These are phyloP conservation scores for Pteruthius melanotis DNA, from an alignment of 2,113 vertebrate genomes.

Conservation along the genomic window DNA sequence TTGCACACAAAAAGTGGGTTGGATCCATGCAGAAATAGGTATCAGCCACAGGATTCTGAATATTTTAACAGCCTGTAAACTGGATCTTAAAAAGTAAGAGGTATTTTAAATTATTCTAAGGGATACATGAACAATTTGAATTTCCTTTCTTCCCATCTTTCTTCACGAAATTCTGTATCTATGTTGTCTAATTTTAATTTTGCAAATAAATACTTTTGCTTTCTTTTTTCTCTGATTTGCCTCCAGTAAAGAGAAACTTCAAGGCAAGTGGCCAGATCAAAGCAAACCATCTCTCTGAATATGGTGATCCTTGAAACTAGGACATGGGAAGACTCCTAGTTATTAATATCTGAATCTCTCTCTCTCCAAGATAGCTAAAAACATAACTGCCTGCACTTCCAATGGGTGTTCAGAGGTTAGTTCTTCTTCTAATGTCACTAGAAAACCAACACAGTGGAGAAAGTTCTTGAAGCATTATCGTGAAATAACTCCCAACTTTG, in stretches of 20 bases:
- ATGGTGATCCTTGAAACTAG: constrained; percentile 38
- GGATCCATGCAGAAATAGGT: not conserved
- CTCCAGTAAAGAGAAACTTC: constrained; percentile 30
- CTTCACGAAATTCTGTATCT: not conserved
- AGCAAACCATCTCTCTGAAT: not conserved
- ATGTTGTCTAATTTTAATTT: constrained; percentile 6
- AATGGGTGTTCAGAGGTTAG: not conserved
- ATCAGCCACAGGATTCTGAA: not conserved
- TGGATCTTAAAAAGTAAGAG: not conserved
- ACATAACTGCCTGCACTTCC: not conserved
- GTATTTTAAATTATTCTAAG: not conserved
- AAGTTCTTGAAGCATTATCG: not conserved
- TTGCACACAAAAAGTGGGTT: not conserved
- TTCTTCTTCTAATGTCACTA: not conserved
- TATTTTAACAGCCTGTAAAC: not conserved
- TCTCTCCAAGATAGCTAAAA: not conserved
- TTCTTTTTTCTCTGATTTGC: constrained; percentile 29
- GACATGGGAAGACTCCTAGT: not conserved
- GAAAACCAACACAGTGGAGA: not conserved
- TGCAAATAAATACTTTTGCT: constrained; percentile 35
- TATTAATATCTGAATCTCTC: not conserved
- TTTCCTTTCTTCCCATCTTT: not conserved
- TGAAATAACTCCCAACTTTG: not conserved
- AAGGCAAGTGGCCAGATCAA: constrained; percentile 46
- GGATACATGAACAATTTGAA: not conserved